Base-by-base conservation (phyloP, 2,113 vertebrate species). In the Typhlomys cinereus region DNA sequence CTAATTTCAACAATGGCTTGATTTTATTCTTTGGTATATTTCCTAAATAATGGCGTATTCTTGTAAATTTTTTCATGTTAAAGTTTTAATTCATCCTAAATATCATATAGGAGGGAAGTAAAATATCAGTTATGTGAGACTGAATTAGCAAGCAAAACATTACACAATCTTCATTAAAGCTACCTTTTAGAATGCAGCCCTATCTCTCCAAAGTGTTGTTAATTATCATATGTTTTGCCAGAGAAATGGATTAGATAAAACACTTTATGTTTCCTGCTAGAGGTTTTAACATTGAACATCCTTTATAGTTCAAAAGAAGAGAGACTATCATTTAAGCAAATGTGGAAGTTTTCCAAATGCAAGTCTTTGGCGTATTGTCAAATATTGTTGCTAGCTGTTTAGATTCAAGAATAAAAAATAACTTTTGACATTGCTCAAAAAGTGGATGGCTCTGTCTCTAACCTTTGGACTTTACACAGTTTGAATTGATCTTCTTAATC, bases 281-380 rank as follows among this genome's bases (percentile, higher is more conserved):
- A 21, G 2, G 15, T 61, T 85, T 90, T 91, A 27, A 79, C 89
- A 52, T 78, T 59, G 14, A 70, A 2, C 11, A 67, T 83, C 18
- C 17, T 95, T 81, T 84, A 10, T 82, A 90, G 94, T 25, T 3
- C 29, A 78, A 86, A 89, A 62, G 75, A 73, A 88, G 34, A 88
- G 25, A 91, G 76, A 85, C 90, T 82, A 54, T 25, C 50, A 50
- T 92, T 92, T 83, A 92, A 89, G 89, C 89, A 75, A 90, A 39
- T 2, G 6, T 54, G 39, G 34, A 82, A 41, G 15, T 70, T 41
- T 85, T 82, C 39, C 52, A 91, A 89, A 70, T 46, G 12, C 6
- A 88, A 50, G 91, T 14, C 15, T 27, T 82, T 85, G 71, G 34
- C 50, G 10, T 75, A 41, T 25, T 83, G 23, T 94, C 70, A 88